These are phyloP conservation scores for Pedionomus torquatus DNA, from an alignment of 2,113 vertebrate genomes.

Conservation along the genomic window DNA sequence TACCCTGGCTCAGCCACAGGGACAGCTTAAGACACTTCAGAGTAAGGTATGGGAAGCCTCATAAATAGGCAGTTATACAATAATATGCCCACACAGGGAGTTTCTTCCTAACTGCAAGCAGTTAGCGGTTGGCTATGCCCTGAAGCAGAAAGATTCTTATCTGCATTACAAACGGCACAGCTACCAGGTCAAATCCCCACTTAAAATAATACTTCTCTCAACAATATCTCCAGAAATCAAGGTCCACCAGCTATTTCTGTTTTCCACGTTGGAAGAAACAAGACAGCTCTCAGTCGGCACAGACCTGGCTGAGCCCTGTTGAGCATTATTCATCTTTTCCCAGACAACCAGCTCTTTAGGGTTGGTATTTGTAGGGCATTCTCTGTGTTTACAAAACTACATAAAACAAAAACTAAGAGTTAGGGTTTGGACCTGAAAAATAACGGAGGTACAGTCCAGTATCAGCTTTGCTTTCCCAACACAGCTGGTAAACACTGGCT, in stretches of 20 bases:
- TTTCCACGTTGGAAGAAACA: background rate
- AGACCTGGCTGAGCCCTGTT: background rate
- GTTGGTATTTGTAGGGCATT: background rate
- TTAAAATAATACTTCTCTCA: background rate
- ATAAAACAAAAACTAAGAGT: background rate
- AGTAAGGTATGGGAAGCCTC: background rate
- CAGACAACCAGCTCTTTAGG: background rate
- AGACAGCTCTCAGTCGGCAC: background rate
- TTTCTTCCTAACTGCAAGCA: background rate
- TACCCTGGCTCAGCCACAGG: accelerated
- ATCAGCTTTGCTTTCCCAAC: background rate
- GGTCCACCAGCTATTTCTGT: background rate
- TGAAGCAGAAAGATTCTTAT: background rate
- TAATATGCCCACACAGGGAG: background rate
- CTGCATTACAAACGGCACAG: background rate
- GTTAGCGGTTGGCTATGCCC: background rate
- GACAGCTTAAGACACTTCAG: background rate
- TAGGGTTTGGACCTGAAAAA: background rate
- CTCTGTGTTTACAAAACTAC: background rate
- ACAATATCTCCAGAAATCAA: background rate
- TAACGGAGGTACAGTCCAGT: background rate
- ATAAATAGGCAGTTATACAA: background rate
- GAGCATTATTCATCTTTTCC: background rate
- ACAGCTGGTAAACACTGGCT: background rate
- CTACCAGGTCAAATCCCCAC: background rate